A percentile compares a stretch with the other conserved stretches of the same genome.
Evolutionary conservation across 2,113 vertebrate species (phyloP).

Genomic region (Cyphomyrus plagiostoma): DNA sequence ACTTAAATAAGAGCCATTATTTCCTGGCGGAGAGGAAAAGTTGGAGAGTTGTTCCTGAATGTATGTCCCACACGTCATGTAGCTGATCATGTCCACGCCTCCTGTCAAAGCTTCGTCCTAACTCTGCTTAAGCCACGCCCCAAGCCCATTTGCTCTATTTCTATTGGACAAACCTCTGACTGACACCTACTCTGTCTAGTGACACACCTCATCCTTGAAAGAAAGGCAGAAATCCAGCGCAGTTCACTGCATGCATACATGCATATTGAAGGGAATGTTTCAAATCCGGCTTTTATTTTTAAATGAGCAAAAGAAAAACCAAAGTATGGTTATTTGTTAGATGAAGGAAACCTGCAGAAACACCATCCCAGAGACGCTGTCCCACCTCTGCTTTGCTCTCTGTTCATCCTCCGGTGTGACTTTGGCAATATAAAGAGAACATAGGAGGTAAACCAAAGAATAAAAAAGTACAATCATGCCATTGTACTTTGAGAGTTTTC

Average conservation of each 20-base stretch:
- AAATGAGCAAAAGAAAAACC: background rate
- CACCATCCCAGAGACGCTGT: background rate
- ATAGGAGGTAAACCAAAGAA: slow-evolving; percentile 1
- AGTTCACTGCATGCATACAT: background rate
- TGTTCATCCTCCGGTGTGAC: background rate
- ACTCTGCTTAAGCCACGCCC: background rate
- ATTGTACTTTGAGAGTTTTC: slow-evolving; percentile 20
- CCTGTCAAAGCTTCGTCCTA: background rate
- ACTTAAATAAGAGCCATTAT: background rate
- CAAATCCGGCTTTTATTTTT: background rate
- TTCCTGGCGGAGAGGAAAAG: background rate
- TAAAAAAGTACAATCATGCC: slow-evolving; percentile 4
- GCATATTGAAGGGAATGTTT: background rate
- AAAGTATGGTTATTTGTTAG: background rate
- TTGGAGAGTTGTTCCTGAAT: background rate
- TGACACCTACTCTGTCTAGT: background rate
- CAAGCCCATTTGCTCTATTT: background rate
- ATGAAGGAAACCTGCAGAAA: background rate
- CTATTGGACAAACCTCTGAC: background rate
- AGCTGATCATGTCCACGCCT: background rate
- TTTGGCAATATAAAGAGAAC: slow-evolving; percentile 10
- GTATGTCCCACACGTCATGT: background rate
- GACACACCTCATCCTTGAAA: background rate
- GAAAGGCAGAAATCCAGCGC: background rate
- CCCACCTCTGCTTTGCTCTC: background rate